Percentiles rank a stretch among this genome's conserved stretches.
Conservation (phyloP, 92 coral and sea anemone species). For the Porites lobata region DNA sequence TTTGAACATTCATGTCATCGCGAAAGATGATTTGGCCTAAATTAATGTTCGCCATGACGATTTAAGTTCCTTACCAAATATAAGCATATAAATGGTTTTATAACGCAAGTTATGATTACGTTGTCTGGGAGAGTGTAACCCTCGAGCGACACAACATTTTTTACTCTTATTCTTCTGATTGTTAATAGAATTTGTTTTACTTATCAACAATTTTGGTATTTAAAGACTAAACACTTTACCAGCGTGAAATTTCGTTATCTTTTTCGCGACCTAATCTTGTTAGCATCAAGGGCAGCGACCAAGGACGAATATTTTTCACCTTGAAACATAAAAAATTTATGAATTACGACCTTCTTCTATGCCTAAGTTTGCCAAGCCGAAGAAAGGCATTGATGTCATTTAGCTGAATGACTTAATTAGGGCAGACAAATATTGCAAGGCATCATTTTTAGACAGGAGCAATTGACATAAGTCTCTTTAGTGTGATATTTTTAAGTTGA, state of each 20-base stretch:
- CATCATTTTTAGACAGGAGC: background rate
- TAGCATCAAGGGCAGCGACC: background rate
- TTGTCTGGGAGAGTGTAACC: background rate
- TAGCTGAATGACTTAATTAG: background rate
- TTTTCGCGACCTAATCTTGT: conserved; percentile 30
- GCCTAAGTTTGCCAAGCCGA: background rate
- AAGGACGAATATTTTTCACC: conserved; percentile 3
- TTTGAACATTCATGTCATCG: background rate
- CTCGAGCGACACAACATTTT: background rate
- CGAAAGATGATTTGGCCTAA: background rate
- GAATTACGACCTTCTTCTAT: conserved; percentile 7
- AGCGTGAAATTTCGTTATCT: conserved; percentile 35
- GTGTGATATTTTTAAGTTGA: background rate
- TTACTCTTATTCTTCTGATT: background rate
- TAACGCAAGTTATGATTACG: background rate
- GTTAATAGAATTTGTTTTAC: background rate
- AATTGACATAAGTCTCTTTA: background rate
- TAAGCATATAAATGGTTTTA: too few species aligned
- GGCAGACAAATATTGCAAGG: background rate
- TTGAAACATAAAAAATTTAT: conserved; percentile 28
- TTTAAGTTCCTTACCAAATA: too few species aligned
- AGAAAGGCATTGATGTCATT: background rate
- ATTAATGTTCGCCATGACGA: background rate
- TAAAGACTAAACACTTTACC: conserved; percentile 39
- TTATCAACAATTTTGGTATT: conserved; percentile 5